Base-by-base conservation (phyloP, 2,113 vertebrate genomes). In the Muntiacus muntjak region DNA sequence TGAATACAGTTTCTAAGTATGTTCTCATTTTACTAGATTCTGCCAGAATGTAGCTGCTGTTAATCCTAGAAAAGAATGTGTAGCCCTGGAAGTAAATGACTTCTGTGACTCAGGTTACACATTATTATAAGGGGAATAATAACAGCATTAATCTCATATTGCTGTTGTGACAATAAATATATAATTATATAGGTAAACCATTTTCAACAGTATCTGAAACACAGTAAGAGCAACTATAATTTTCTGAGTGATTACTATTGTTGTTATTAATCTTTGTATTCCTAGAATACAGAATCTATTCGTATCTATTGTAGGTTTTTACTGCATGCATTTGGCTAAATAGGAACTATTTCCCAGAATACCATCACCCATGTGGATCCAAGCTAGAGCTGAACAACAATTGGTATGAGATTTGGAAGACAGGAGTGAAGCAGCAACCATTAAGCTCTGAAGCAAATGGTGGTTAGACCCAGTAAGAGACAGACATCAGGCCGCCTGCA, bases 311-410 rank as follows among this genome's bases (percentile, higher is more conserved):
- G 43, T 58, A 25, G 40, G 76, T 91, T 95, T 94, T 91, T 67
- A 93, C 33, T 67, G 21, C 33, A 52, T 76, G 47, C 47, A 89
- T 28, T 12, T 79, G 30, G 81, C 83, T 87, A 93, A 67, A 50
- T 62, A 90, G 71, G 17, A 96, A 91, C 55, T 64, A 62, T 40
- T 91, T 89, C 36, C 86, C 55, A 76, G 81, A 95, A 95, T n/a
- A 81, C 16, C 8, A 93, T 0, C 16, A 50, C 33, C n/a, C 54
- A 15, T 64, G 62, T 21, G 58, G 58, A 88, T 84, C 30, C 30
- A 58, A n/a, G 71, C 64, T 94, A 90, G 23, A 64, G 57, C 0
- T 92, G 19, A 95, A 83, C 47, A 36, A 89, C 89, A 81, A 45
- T 4, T 1, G 55, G 50, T 57, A 71, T 15, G 40, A 52, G n/a